Evolutionary conservation across 1,140 invertebrate genomes (phyloP), one percentile per base, ranked within the genome.

Genomic region (Scylla paramamosain): DNA sequence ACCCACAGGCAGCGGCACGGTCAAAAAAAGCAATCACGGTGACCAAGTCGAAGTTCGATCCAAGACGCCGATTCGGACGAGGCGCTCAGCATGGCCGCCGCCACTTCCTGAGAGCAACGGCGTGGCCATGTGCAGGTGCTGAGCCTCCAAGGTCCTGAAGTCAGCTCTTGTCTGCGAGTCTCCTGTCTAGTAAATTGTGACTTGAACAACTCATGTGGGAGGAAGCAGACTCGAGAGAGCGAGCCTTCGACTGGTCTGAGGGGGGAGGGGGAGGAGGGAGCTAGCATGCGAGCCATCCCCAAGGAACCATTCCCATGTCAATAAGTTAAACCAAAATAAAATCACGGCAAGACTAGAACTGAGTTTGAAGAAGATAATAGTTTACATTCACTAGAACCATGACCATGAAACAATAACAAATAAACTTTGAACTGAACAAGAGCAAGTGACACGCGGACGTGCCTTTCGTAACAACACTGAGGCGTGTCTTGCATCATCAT

Each of bases 241-340:
- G 67, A 77, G 67, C 46, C 91, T 95, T 88, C 91, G 91, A 93
- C 83, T 95, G 83, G 91, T 95, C 84, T 28, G 28, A 82, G 87
- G 67, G 82, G 29, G 88, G 88, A 25, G n/a, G 31, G 87, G 82
- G 67, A 8, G 46, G 88, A 31, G n/a, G 84, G n/a, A 88, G 92
- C 83, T 95, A 92, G 94, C 90, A 93, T 95, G 94, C 94, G 83
- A 92, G 94, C 94, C 94, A 95, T 93, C 94, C 39, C 94, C 48
- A 87, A 92, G 90, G 84, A 92, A 88, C n/a, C n/a, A n/a, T 95
- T 32, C 32, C 32, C 91, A 59, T 95, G 32, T 59, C 94, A 92
- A 20, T 88, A 87, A 29, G 82, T 92, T 28, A 83, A 93, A 77
- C 67, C 67, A 77, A 77, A n/a, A 77, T 77, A 82, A 91, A 25